Evolutionary conservation across 2,888 invertebrate species (phyloP), one percentile per base, ranked within the genome.

Genomic region (Mycalesis mineus): DNA sequence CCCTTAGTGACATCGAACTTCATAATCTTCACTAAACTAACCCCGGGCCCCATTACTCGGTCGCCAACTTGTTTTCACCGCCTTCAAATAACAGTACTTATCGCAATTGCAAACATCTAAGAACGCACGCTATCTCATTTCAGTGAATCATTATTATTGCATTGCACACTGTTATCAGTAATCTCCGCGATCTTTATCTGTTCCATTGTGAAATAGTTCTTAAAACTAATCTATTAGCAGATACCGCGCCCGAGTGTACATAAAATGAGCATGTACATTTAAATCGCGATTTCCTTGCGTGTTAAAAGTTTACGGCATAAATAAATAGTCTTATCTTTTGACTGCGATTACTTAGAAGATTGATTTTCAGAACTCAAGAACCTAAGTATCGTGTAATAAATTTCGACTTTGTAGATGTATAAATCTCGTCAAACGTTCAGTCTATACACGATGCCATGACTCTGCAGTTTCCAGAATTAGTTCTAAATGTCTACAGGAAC

Each of bases 41-140:
- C 45, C n/a, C 15, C 9, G 29, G 11, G 31, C 11, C 11, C 31
- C 14, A 33, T 33, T 47, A 45, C 45, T 45, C 14, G 28, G 14
- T 7, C 13, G 45, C 13, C 5, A 15, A 41, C 14, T 33, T n/a
- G 42, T 29, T 14, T 44, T 47, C 45, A 31, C 45, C 31, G 45
- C 31, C 15, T 47, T 33, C 8, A 33, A 42, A 37, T 39, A 47
- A 58, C 56, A 57, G 56, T 58, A 57, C 62, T 67, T 63, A 64
- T 62, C 40, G 47, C 45, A 49, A 41, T 48, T 50, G 42, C 42
- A n/a, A 22, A 13, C 60, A 37, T 51, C 44, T 64, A 58, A 65
- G 31, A 49, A 58, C 53, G 44, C 39, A 42, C 39, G 36, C 45
- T 58, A 62, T 58, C 58, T 56, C 54, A 28, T 37, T 39, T 56